Base-by-base conservation (phyloP, 2,113 vertebrate species). In the Caloenas nicobarica region DNA sequence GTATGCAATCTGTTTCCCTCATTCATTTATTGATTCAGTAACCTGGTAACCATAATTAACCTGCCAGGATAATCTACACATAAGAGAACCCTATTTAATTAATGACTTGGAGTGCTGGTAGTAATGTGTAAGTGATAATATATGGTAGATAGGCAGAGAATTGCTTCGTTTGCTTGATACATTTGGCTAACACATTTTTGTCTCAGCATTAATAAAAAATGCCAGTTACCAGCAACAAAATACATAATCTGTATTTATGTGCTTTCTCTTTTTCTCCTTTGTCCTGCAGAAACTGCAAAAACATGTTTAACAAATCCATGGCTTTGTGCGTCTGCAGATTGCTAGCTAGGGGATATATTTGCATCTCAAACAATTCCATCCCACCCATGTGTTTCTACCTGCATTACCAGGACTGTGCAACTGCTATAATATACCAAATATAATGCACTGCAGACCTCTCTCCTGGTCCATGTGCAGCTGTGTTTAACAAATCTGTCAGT, bases 11-110 rank as follows among this genome's bases (percentile, higher is more conserved):
- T 74, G 33, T 68, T 88, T 71, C 46, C 21, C 34, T 65, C 36
- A 50, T 53, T 89, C 74, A 65, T 78, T 91, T 93, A 96, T 71
- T 93, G 90, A 94, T 88, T 95, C 76, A 88, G 82, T 92, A 90
- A 86, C 79, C 68, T 81, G 76, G 76, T 90, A 94, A 94, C 74
- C 79, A 74, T 94, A 96, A 96, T 94, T 95, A 96, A 95, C 72
- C 79, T 90, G 79, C 82, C 95, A 89, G 82, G 48, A 83, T 88
- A 93, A 94, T 71, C 72, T 84, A 93, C 36, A 12, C 72, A 22
- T 71, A 95, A 66, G 48, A 96, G 86, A 95, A 84, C 10, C 29
- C 76, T 50, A 42, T 60, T 80, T 93, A 96, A 96, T 90, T 74
- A 96, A 93, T 84, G 80, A 88, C 80, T 57, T 64, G 84, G 46